Evolutionary conservation across 2,113 vertebrate genomes (phyloP).

Genomic region (Osmerus eperlanus): DNA sequence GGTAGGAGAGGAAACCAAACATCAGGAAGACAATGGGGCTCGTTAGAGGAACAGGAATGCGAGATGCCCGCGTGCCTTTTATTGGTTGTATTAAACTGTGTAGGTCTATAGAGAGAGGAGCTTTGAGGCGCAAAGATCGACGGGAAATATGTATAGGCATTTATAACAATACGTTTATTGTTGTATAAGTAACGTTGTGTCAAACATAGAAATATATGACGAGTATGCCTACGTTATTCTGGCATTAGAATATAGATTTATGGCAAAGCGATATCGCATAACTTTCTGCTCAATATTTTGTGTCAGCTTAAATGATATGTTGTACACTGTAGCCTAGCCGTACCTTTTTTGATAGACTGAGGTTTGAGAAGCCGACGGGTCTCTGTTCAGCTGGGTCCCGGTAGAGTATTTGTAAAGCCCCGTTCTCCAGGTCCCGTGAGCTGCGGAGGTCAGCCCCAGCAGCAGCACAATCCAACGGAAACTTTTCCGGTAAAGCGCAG

Average conservation of each 20-base stretch:
- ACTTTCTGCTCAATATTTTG: neutral
- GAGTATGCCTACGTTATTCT: neutral
- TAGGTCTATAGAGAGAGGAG: neutral
- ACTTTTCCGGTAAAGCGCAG: conserved; percentile 53
- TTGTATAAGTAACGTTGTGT: too few species aligned
- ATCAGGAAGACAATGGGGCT: conserved; percentile 58
- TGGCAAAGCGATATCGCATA: neutral
- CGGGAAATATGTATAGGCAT: neutral
- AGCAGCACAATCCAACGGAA: conserved; percentile 58
- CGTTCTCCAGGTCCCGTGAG: conserved; percentile 71
- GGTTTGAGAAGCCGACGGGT: conserved; percentile 52
- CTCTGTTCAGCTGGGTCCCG: conserved; percentile 59
- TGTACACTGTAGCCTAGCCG: neutral
- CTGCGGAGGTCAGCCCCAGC: conserved; percentile 55
- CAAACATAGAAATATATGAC: neutral
- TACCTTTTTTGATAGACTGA: conserved; percentile 71
- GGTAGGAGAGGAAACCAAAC: conserved; percentile 61
- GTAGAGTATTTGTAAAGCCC: conserved; percentile 69
- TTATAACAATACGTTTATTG: too few species aligned
- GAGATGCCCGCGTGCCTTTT: neutral
- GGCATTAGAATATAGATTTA: neutral
- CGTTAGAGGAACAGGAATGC: conserved; percentile 40
- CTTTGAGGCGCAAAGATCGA: neutral
- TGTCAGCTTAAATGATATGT: neutral
- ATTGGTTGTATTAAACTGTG: neutral